phyloP scores from a whole-genome alignment of 2,888 invertebrate species.

The Drosophila infuscata region DNA sequence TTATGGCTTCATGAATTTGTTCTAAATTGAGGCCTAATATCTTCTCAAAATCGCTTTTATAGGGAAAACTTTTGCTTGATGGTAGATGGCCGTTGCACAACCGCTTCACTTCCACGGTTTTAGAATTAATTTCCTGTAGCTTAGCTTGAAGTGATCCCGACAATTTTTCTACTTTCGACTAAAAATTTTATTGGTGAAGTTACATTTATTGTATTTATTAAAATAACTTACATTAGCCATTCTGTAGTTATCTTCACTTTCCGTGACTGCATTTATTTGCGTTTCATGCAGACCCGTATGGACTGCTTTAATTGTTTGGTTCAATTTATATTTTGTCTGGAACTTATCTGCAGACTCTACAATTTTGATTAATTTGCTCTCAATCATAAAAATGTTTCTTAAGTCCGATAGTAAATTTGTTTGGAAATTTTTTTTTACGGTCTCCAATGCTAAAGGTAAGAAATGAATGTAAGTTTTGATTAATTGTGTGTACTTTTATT shows the following conservation, averaged over 20 bases:
- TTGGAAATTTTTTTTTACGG: conserved; percentile 16
- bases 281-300: conserved; percentile 35
- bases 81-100: conserved; percentile 83
- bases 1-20: conserved; percentile 86
- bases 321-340: conserved; percentile 4
- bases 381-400: conserved; percentile 27
- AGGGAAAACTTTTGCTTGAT: conserved; percentile 87
- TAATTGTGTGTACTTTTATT: neutral
- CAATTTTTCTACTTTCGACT: conserved; percentile 35
- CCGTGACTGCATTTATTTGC: conserved; percentile 40
- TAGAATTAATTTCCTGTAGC: conserved; percentile 17
- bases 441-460: conserved; percentile 36
- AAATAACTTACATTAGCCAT: conserved; percentile 25
- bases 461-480: neutral
- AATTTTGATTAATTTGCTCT: conserved; percentile 18
- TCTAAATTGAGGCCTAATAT: conserved; percentile 86
- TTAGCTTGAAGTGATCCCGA: conserved; percentile 15
- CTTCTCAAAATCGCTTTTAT: conserved; percentile 86
- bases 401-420: conserved; percentile 15
- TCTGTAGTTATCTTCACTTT: conserved; percentile 25
- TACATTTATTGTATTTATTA: too few species aligned
- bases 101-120: conserved; percentile 27
- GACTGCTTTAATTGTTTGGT: conserved; percentile 11
- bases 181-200: neutral
- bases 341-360: conserved; percentile 8